A percentile compares a stretch with the other conserved stretches of the same genome.
phyloP scores from a whole-genome alignment of 2,797 vertebrate species.

The Oceanodroma leucorhoa region DNA sequence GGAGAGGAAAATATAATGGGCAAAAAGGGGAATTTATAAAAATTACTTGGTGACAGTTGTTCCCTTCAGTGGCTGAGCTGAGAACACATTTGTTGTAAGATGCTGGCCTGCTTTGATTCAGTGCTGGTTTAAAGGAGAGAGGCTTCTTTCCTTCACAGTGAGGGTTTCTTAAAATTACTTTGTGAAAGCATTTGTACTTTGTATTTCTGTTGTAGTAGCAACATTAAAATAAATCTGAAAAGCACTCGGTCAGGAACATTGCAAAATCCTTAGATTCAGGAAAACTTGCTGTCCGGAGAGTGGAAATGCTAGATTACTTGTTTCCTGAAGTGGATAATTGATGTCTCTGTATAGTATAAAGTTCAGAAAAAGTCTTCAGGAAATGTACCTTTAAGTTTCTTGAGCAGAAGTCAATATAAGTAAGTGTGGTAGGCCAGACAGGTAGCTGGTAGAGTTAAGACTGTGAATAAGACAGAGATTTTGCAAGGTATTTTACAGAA shows the following conservation, averaged over 20 bases:
- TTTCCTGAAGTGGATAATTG: conserved; percentile 45
- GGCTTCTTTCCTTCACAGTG: background rate
- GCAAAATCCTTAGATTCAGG: conserved; percentile 11
- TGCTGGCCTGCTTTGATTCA: background rate
- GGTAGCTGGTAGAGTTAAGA: background rate
- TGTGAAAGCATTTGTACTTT: background rate
- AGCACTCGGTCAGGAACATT: background rate
- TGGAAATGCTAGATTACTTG: conserved; percentile 30
- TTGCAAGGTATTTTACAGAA: conserved; percentile 20
- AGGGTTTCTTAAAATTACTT: background rate
- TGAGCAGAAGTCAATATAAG: background rate
- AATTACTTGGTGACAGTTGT: background rate
- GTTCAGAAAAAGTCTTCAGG: conserved; percentile 41
- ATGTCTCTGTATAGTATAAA: conserved; percentile 4
- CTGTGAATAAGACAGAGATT: conserved; percentile 24
- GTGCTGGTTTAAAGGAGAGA: background rate
- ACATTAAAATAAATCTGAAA: background rate
- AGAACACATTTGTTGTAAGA: background rate
- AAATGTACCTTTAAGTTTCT: background rate
- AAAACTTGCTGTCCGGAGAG: background rate
- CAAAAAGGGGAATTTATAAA: background rate
- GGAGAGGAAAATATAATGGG: background rate
- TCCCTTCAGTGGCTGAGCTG: background rate
- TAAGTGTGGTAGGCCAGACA: background rate
- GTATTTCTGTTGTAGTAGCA: background rate